These are phyloP conservation scores for Phrynosoma platyrhinos DNA, from an alignment of 2,113 vertebrate genomes.

Conservation along the genomic window DNA sequence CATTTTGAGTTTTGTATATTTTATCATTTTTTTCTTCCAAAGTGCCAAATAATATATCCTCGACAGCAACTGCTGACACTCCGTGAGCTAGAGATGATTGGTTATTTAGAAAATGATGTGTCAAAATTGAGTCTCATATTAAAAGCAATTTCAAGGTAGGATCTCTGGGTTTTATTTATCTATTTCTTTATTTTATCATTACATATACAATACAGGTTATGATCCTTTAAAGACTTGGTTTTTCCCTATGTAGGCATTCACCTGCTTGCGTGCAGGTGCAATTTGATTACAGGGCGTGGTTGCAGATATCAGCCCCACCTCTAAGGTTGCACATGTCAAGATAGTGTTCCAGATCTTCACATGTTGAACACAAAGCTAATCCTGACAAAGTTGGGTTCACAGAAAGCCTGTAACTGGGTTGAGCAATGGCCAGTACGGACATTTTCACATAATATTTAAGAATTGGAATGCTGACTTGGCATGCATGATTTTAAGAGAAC, in stretches of 20 bases:
- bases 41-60: constrained; percentile 96
- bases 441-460: no score
- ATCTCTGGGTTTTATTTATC: constrained; percentile 18
- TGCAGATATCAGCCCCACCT: no score
- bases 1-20: neutral
- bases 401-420: no score
- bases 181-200: neutral
- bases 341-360: no score
- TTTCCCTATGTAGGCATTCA: neutral
- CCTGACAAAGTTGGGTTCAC: no score
- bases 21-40: constrained; percentile 24
- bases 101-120: constrained; percentile 89
- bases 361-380: no score
- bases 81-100: constrained; percentile 90
- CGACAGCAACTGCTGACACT: constrained; percentile 93
- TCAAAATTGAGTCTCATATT: constrained; percentile 88
- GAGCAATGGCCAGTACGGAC: no score
- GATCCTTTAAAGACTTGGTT: neutral
- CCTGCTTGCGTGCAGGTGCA: no score
- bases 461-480: no score
- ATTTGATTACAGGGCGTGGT: no score
- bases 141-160: constrained; percentile 88
- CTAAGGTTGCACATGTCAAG: no score
- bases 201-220: neutral
- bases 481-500: no score